phyloP scores from a whole-genome alignment of 2,797 vertebrate species.

The Arctocebus calabarensis region DNA sequence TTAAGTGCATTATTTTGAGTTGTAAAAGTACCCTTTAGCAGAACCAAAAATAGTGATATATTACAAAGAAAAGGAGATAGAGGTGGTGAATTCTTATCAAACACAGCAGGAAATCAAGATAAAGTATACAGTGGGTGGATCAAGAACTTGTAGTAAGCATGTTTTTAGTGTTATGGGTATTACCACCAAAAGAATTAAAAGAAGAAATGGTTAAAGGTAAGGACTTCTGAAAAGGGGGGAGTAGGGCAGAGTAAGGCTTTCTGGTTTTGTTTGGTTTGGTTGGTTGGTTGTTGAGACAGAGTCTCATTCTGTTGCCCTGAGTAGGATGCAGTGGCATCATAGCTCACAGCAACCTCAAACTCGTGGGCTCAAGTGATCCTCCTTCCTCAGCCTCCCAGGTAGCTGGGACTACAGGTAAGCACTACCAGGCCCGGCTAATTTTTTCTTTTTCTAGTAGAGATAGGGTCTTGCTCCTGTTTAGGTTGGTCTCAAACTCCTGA shows the following conservation, averaged over 20 bases:
- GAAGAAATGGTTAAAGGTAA: neutral
- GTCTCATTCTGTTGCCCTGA: too few species aligned
- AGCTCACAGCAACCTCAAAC: too few species aligned
- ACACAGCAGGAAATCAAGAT: neutral
- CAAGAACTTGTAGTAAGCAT: neutral
- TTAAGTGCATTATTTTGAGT: neutral
- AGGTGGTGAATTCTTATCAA: neutral
- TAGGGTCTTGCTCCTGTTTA: too few species aligned
- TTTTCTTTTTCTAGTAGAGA: too few species aligned
- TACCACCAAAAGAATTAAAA: neutral
- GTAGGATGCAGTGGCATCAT: too few species aligned
- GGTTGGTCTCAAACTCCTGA: too few species aligned
- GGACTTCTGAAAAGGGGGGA: neutral
- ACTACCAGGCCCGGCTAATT: too few species aligned
- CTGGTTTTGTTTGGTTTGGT: too few species aligned
- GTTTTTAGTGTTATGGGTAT: neutral
- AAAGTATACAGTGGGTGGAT: neutral
- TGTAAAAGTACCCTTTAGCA: conserved; percentile 39
- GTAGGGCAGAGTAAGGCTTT: neutral
- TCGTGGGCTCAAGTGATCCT: too few species aligned
- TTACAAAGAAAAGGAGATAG: neutral
- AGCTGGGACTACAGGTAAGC: too few species aligned
- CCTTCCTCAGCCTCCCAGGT: too few species aligned
- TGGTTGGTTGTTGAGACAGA: too few species aligned
- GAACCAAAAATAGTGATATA: conserved; percentile 34